Conservation (phyloP, 2,888 invertebrate genomes). For the Odontothrips loti region DNA sequence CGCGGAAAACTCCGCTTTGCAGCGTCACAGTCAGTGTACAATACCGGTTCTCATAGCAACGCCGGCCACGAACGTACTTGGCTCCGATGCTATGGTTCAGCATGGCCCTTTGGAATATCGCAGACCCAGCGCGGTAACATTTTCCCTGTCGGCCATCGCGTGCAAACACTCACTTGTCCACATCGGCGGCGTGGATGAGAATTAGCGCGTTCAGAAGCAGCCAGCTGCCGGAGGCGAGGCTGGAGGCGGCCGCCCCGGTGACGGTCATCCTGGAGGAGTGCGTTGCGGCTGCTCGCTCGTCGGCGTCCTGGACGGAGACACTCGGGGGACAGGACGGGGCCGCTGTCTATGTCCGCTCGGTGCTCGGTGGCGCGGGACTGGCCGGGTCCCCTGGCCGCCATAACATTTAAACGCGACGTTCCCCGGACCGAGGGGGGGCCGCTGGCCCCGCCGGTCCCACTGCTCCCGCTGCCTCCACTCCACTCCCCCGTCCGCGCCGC, state of each 20-base stretch:
- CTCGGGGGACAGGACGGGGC: too few species aligned
- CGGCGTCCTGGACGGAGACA: neutral
- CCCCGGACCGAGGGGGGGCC: neutral
- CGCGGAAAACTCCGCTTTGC: too few species aligned
- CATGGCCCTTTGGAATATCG: too few species aligned
- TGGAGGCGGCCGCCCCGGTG: neutral
- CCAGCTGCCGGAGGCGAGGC: neutral
- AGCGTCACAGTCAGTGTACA: too few species aligned
- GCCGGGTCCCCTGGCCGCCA: neutral
- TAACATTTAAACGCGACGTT: constrained; percentile 14
- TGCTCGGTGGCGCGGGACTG: neutral
- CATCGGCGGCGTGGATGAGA: neutral
- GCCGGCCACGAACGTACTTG: too few species aligned
- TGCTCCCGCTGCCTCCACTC: neutral
- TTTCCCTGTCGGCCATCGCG: neutral
- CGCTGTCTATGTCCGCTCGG: neutral
- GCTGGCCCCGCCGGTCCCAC: neutral
- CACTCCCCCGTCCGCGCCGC: neutral
- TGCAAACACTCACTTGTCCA: neutral
- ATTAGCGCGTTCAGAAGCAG: neutral
- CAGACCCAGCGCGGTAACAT: neutral
- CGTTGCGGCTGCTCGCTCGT: neutral
- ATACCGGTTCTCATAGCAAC: too few species aligned
- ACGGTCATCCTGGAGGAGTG: neutral
- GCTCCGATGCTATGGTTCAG: too few species aligned